A percentile compares a stretch with the other conserved stretches of the same genome.
phyloP scores from a whole-genome alignment of 2,888 invertebrate genomes.

The Pterostichus niger region DNA sequence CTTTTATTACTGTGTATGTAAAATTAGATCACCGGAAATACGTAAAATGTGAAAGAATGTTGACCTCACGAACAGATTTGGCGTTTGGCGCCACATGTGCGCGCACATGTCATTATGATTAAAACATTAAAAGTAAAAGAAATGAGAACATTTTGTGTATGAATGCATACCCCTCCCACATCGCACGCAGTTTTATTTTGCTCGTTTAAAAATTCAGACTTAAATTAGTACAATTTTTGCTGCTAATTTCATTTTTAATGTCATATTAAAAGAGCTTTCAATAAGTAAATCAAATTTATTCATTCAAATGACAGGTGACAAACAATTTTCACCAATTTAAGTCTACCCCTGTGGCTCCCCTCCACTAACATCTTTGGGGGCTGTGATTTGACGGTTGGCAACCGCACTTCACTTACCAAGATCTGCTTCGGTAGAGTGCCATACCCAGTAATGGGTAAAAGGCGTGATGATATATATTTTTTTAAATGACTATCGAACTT shows the following conservation, averaged over 20 bases:
- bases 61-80: conserved; percentile 37
- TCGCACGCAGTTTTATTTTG: conserved; percentile 2
- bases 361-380: too few relatives aligned
- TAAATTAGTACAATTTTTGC: conserved; percentile 22
- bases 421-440: too few relatives aligned
- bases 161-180: conserved; percentile 2
- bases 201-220: neutral
- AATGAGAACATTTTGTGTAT: conserved; percentile 20
- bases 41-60: conserved; percentile 46
- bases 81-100: conserved; percentile 48
- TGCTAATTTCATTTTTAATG: neutral
- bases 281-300: too few relatives aligned
- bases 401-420: too few relatives aligned
- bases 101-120: neutral
- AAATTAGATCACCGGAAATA: conserved; percentile 53
- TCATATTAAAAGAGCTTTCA: too few relatives aligned
- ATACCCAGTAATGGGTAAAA: too few relatives aligned
- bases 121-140: conserved; percentile 19
- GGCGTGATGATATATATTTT: too few relatives aligned
- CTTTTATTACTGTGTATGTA: conserved; percentile 9
- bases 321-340: too few relatives aligned
- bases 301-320: too few relatives aligned
- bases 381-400: too few relatives aligned
- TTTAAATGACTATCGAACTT: too few relatives aligned
- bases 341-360: too few relatives aligned